phyloP scores from a whole-genome alignment of 2,797 vertebrate species.

The Molossus alvarezi region DNA sequence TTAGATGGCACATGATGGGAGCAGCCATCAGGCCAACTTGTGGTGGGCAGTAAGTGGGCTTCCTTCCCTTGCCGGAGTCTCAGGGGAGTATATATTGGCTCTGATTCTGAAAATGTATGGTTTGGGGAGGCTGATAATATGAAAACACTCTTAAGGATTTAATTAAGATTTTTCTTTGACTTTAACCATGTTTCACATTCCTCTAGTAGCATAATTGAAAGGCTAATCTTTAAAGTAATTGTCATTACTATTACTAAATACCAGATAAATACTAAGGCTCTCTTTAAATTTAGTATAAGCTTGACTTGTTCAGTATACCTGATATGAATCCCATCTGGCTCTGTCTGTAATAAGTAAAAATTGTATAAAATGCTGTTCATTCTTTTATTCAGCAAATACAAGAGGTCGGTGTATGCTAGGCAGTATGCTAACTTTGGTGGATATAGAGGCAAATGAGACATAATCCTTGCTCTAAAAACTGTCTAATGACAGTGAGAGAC shows the following conservation, averaged over 20 bases:
- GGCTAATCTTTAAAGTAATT: background rate
- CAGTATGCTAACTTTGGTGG: background rate
- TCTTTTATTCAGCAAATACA: background rate
- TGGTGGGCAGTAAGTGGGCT: slow-evolving; percentile 83
- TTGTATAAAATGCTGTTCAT: background rate
- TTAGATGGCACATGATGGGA: slow-evolving; percentile 79
- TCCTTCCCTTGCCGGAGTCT: slow-evolving; percentile 78
- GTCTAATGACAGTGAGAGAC: background rate
- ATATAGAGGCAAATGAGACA: background rate
- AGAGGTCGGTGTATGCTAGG: background rate
- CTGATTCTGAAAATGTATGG: slow-evolving; percentile 65
- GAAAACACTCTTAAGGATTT: background rate
- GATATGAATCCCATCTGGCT: background rate
- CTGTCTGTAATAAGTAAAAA: background rate
- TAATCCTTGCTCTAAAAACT: background rate
- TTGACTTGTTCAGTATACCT: background rate
- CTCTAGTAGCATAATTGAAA: slow-evolving; percentile 3
- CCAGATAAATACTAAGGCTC: background rate
- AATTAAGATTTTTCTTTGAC: slow-evolving; percentile 27
- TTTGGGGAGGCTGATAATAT: background rate
- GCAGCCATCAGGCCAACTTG: slow-evolving; percentile 77
- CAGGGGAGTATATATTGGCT: slow-evolving; percentile 77
- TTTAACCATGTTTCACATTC: slow-evolving; percentile 47
- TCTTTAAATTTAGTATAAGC: background rate
- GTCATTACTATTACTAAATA: slow-evolving; percentile 15